These are phyloP conservation scores for Enteromius viviparus DNA, from an alignment of 2,797 vertebrate genomes.

Conservation along the genomic window DNA sequence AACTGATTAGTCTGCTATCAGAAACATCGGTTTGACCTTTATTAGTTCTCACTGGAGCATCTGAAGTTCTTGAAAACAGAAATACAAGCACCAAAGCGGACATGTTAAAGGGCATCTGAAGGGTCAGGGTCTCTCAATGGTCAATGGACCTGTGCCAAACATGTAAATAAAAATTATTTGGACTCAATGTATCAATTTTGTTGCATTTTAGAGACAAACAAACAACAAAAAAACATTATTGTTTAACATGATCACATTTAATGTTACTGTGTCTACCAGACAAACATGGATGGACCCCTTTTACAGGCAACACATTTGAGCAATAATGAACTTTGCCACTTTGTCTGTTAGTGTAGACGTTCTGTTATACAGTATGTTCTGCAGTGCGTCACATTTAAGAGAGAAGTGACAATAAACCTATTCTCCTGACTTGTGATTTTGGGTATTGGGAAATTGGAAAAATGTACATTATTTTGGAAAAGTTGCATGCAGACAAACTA, in stretches of 20 bases:
- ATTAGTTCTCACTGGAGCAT: conserved; percentile 10
- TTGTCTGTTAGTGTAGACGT: background rate
- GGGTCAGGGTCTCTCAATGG: background rate
- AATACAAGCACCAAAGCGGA: conserved; percentile 28
- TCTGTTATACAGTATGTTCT: background rate
- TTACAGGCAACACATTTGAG: background rate
- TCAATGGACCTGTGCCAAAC: background rate
- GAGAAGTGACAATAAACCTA: background rate
- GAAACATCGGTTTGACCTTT: conserved; percentile 61
- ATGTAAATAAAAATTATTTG: no score
- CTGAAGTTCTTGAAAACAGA: conserved; percentile 8
- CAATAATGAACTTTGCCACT: background rate
- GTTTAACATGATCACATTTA: background rate
- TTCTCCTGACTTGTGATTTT: background rate
- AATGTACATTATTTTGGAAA: background rate
- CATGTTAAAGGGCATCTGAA: conserved; percentile 32
- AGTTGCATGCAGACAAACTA: background rate
- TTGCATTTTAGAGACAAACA: conserved; percentile 76
- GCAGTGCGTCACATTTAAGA: background rate
- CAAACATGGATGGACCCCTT: no score
- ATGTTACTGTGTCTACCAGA: background rate
- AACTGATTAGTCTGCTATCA: conserved; percentile 60
- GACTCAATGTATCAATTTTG: conserved; percentile 64
- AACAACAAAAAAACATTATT: conserved; percentile 57
- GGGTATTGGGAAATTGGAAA: background rate